phyloP scores from a whole-genome alignment of 2,797 vertebrate species.

The Microcaecilia unicolor region DNA sequence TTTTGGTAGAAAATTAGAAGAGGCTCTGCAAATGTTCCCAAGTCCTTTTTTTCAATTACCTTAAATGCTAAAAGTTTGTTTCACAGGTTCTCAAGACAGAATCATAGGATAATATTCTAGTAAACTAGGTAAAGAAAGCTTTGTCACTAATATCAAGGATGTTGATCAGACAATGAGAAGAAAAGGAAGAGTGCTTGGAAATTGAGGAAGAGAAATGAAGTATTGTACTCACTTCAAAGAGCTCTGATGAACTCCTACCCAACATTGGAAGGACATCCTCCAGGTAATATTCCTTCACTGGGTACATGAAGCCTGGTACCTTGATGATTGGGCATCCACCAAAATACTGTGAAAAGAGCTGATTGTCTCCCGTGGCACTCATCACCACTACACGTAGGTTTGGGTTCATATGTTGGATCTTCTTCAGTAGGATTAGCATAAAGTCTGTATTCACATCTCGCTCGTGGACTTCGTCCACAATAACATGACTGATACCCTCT shows the following conservation, averaged over 20 bases:
- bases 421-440: slow-evolving; percentile 82
- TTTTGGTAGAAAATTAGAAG: too few relatives aligned
- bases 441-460: slow-evolving; percentile 92
- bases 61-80: too few relatives aligned
- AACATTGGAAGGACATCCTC: slow-evolving; percentile 82
- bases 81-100: too few relatives aligned
- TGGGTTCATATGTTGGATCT: slow-evolving; percentile 66
- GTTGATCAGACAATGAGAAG: too few relatives aligned
- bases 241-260: slow-evolving; percentile 43
- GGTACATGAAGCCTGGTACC: slow-evolving; percentile 92
- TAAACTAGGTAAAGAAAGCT: too few relatives aligned
- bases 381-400: slow-evolving; percentile 79
- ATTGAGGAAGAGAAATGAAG: too few relatives aligned
- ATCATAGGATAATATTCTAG: too few relatives aligned
- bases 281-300: slow-evolving; percentile 75
- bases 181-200: too few relatives aligned
- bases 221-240: slow-evolving; percentile 11
- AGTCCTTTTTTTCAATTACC: too few relatives aligned
- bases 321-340: slow-evolving; percentile 73
- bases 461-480: slow-evolving; percentile 95
- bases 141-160: too few relatives aligned
- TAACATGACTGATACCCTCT: slow-evolving; percentile 83
- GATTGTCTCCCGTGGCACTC: slow-evolving; percentile 89
- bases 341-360: slow-evolving; percentile 78
- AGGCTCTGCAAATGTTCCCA: too few relatives aligned